These are phyloP conservation scores for Acanthochromis polyacanthus DNA, from an alignment of 2,113 vertebrate species.

Conservation along the genomic window DNA sequence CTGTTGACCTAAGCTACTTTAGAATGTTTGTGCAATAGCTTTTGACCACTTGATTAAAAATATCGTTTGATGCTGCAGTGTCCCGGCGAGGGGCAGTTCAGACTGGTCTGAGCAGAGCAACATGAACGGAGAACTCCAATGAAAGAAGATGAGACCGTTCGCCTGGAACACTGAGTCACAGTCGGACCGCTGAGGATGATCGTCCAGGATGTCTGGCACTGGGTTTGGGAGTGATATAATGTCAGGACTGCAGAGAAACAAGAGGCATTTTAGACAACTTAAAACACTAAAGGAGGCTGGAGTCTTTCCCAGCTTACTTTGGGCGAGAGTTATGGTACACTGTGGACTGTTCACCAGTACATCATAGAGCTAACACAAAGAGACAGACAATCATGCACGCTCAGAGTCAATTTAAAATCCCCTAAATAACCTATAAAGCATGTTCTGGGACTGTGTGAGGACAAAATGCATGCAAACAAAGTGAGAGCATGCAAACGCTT, in stretches of 20 bases:
- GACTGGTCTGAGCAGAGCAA: constrained; percentile 84
- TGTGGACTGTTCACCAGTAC: no score
- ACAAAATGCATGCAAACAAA: no score
- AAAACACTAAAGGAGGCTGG: no score
- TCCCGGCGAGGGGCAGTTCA: constrained; percentile 80
- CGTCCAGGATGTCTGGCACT: constrained; percentile 17
- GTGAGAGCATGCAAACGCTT: no score
- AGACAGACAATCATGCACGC: no score
- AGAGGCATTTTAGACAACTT: not conserved
- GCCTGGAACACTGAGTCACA: constrained; percentile 50
- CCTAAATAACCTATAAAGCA: no score
- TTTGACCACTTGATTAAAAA: constrained; percentile 89
- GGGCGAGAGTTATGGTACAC: no score
- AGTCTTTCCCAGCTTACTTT: no score
- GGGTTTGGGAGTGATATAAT: constrained; percentile 41
- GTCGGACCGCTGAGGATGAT: constrained; percentile 32
- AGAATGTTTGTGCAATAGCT: constrained; percentile 88
- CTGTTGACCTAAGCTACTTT: constrained; percentile 90
- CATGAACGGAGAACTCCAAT: constrained; percentile 71
- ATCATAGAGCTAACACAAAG: no score
- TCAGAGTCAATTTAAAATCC: no score
- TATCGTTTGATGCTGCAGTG: constrained; percentile 84
- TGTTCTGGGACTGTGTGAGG: no score
- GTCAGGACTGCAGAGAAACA: not conserved
- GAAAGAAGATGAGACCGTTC: constrained; percentile 40